Evolutionary conservation across 1,140 invertebrate genomes (phyloP).

Genomic region (Aphidius ervi): DNA sequence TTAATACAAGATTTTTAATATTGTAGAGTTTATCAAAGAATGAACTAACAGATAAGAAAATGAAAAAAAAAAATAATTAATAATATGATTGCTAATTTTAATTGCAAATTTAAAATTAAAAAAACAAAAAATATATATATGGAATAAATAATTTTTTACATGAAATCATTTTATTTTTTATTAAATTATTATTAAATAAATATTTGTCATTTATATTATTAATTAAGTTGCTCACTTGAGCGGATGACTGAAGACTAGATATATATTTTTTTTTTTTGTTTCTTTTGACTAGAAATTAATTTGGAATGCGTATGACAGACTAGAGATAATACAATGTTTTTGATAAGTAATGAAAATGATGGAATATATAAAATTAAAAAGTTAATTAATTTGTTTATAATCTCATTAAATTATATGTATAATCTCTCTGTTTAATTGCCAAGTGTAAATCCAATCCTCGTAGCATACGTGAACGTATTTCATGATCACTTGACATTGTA

Average conservation of each 20-base stretch:
- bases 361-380: neutral
- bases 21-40: no score
- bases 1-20: no score
- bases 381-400: constrained; percentile 10
- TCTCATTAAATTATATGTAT: constrained; percentile 43
- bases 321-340: neutral
- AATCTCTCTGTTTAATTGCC: constrained; percentile 45
- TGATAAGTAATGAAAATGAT: neutral
- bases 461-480: constrained; percentile 37
- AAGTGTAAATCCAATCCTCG: constrained; percentile 44
- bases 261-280: neutral
- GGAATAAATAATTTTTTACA: constrained; percentile 11
- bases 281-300: constrained; percentile 1
- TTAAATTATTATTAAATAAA: neutral
- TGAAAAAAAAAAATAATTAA: neutral
- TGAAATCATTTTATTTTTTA: neutral
- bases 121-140: no score
- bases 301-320: neutral
- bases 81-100: neutral
- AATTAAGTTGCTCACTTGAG: no score
- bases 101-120: neutral
- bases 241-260: no score
- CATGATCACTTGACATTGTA: constrained; percentile 18
- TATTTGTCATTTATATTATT: neutral
- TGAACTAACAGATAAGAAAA: no score